A percentile compares a stretch with the other conserved stretches of the same genome.
Conservation (phyloP, 1,140 invertebrate species). For the Listronotus oregonensis region DNA sequence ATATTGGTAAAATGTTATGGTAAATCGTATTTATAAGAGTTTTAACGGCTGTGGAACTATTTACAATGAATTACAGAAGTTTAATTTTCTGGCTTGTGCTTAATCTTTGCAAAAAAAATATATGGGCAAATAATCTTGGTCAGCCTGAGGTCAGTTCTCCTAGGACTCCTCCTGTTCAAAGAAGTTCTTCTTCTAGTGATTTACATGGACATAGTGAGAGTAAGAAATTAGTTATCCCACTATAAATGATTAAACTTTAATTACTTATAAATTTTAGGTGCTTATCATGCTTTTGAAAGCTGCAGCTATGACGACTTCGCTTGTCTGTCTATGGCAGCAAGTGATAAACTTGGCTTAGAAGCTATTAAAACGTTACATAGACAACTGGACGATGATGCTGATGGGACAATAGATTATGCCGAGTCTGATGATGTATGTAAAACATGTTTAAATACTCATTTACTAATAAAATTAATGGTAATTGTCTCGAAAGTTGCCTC, state of each 20-base stretch:
- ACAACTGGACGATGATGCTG: constrained; percentile 91
- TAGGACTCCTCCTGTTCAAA: constrained; percentile 33
- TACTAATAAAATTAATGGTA: no score
- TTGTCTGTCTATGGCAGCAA: constrained; percentile 72
- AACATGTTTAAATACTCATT: background rate
- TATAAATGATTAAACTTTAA: background rate
- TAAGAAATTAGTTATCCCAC: constrained; percentile 13
- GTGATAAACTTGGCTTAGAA: constrained; percentile 83
- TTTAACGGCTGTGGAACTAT: no score
- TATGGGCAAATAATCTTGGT: constrained; percentile 14
- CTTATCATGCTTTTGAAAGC: constrained; percentile 54
- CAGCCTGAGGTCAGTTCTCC: constrained; percentile 1
- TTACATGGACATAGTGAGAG: constrained; percentile 23
- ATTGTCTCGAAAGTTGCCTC: no score
- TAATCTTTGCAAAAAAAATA: constrained; percentile 27
- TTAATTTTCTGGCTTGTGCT: constrained; percentile 48
- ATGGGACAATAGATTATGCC: constrained; percentile 91
- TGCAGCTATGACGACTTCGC: constrained; percentile 70
- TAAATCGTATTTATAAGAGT: no score
- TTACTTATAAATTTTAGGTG: constrained; percentile 43
- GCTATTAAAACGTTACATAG: constrained; percentile 86
- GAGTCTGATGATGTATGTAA: constrained; percentile 91
- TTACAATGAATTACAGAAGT: constrained; percentile 29
- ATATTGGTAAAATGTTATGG: no score
- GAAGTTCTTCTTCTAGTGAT: constrained; percentile 25